Percentiles rank a stretch among this genome's conserved stretches.
Conservation (phyloP, 2,888 invertebrate genomes). For the Sesamia inferens region DNA sequence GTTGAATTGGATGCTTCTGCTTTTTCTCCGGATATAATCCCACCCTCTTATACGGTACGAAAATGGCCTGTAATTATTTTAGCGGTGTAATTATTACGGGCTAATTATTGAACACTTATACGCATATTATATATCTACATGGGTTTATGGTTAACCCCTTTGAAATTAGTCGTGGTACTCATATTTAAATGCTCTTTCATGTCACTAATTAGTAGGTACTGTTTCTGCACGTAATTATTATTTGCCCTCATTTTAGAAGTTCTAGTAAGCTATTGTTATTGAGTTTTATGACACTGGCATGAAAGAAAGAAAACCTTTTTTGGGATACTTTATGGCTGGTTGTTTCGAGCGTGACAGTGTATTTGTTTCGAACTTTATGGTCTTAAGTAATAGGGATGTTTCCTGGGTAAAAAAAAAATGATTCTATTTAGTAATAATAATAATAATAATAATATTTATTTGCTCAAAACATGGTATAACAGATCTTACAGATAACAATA, state of each 20-base stretch:
- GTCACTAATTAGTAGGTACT: conserved; percentile 8
- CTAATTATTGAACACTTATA: conserved; percentile 11
- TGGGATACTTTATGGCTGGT: background rate
- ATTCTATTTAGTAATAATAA: too few species aligned
- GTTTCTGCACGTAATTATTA: background rate
- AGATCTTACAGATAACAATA: too few species aligned
- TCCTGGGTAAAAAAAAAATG: too few species aligned
- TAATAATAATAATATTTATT: too few species aligned
- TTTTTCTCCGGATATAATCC: conserved; percentile 44
- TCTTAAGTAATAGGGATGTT: background rate
- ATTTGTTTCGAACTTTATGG: background rate
- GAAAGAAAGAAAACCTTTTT: background rate
- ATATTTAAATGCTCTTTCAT: conserved; percentile 4
- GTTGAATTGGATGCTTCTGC: conserved; percentile 43
- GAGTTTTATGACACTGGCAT: background rate
- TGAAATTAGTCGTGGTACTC: conserved; percentile 8
- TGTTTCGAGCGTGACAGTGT: background rate
- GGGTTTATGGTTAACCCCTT: background rate
- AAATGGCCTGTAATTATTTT: conserved; percentile 16
- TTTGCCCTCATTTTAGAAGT: background rate
- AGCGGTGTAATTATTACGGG: conserved; percentile 6
- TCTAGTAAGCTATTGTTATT: background rate
- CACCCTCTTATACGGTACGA: conserved; percentile 5
- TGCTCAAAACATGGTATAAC: too few species aligned
- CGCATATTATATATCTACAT: background rate